Conservation (phyloP, 92 coral and sea anemone genomes). For the Hydrozoanthus gracilis region DNA sequence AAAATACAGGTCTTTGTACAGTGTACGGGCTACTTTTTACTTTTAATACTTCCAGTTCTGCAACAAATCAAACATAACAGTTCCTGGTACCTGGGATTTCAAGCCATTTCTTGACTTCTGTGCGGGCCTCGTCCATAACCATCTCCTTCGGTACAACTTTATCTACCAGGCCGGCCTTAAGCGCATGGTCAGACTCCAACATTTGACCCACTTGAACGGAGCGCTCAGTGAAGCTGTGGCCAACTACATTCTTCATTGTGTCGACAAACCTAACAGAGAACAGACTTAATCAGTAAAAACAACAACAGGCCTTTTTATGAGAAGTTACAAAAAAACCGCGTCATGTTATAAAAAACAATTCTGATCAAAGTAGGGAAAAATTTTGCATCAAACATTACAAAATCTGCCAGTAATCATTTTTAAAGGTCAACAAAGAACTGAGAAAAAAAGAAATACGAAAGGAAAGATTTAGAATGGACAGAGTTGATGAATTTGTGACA, state of each 20-base stretch:
- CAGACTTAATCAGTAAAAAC: neutral
- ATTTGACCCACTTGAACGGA: constrained; percentile 71
- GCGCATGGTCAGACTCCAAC: constrained; percentile 60
- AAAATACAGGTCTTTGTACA: too few relatives aligned
- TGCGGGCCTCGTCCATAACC: constrained; percentile 57
- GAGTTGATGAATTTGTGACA: too few relatives aligned
- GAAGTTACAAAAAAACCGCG: neutral
- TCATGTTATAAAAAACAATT: neutral
- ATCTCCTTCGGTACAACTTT: constrained; percentile 63
- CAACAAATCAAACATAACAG: neutral
- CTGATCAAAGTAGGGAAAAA: too few relatives aligned
- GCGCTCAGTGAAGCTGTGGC: constrained; percentile 64
- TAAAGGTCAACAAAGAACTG: too few relatives aligned
- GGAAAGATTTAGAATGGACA: too few relatives aligned
- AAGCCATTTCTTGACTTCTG: constrained; percentile 68
- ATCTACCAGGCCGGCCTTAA: constrained; percentile 72
- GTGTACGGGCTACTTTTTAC: too few relatives aligned
- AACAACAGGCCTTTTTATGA: neutral
- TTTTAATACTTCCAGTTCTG: neutral
- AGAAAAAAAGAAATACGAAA: too few relatives aligned
- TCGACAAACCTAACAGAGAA: constrained; percentile 59
- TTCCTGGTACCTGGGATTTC: constrained; percentile 64
- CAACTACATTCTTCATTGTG: constrained; percentile 68
- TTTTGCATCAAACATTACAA: too few relatives aligned
- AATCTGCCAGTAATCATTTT: too few relatives aligned